A percentile compares a stretch with the other conserved stretches of the same genome.
phyloP scores from a whole-genome alignment of 2,888 invertebrate genomes.

The Cephus pygmeus region DNA sequence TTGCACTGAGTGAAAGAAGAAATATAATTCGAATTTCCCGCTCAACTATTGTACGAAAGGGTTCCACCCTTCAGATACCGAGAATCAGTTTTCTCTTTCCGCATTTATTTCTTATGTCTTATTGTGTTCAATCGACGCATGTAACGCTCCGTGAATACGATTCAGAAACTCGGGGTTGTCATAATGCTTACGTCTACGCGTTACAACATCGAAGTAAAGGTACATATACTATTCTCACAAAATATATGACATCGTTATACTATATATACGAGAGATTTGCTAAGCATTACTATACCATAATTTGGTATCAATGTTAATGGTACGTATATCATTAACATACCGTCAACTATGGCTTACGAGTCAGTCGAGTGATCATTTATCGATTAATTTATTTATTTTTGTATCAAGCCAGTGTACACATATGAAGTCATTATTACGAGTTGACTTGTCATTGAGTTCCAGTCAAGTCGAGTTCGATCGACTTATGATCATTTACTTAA shows the following conservation, averaged over 20 bases:
- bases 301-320: slow-evolving; percentile 21
- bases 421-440: too few relatives aligned
- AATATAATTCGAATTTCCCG: neutral
- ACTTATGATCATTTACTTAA: too few relatives aligned
- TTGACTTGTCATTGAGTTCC: too few relatives aligned
- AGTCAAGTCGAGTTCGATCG: too few relatives aligned
- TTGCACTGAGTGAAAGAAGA: neutral
- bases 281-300: slow-evolving; percentile 18
- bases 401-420: too few relatives aligned
- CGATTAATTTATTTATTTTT: slow-evolving; percentile 8
- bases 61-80: too few relatives aligned
- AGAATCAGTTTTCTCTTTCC: too few relatives aligned
- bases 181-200: slow-evolving; percentile 3
- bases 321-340: slow-evolving; percentile 19
- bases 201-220: slow-evolving; percentile 17
- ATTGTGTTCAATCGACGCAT: neutral
- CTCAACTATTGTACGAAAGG: too few relatives aligned
- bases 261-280: slow-evolving; percentile 20
- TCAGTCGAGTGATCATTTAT: slow-evolving; percentile 18
- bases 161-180: neutral
- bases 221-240: slow-evolving; percentile 38
- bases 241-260: slow-evolving; percentile 36
- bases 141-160: neutral
- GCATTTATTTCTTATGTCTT: neutral
- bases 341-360: slow-evolving; percentile 11